Evolutionary conservation across 2,797 vertebrate species (phyloP).

Genomic region (Pelobates cultripes): DNA sequence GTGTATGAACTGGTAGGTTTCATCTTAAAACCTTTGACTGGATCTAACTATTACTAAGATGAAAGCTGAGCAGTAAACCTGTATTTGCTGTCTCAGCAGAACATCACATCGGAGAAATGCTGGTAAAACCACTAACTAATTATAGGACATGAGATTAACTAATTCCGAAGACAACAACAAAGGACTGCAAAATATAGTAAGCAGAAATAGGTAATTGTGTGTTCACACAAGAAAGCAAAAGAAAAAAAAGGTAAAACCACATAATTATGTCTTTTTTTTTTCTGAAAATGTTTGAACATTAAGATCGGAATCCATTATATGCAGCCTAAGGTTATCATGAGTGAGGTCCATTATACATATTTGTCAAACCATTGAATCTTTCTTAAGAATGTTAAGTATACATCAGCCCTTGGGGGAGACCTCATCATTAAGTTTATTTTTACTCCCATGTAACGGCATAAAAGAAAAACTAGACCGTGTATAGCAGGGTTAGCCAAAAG

Average conservation of each 20-base stretch:
- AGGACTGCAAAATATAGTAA: constrained; percentile 3
- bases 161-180: constrained; percentile 23
- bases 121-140: constrained; percentile 14
- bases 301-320: constrained; percentile 3
- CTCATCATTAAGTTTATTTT: not conserved
- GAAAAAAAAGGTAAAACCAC: not conserved
- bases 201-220: constrained; percentile 14
- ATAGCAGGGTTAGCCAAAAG: not conserved
- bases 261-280: constrained; percentile 3
- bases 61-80: not conserved
- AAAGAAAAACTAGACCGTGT: not conserved
- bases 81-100: constrained; percentile 15
- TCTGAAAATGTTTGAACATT: constrained; percentile 3
- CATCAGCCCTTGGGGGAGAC: constrained; percentile 1
- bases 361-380: constrained; percentile 29
- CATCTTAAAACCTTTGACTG: too few species aligned
- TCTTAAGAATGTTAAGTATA: constrained; percentile 35
- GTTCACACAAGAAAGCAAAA: constrained; percentile 1
- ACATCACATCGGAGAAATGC: not conserved
- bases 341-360: constrained; percentile 19
- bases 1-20: too few species aligned
- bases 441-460: not conserved
- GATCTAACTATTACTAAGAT: not conserved
- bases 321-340: constrained; percentile 4
- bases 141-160: constrained; percentile 11